Conservation (phyloP, 1,140 invertebrate species). For the Formica exsecta region DNA sequence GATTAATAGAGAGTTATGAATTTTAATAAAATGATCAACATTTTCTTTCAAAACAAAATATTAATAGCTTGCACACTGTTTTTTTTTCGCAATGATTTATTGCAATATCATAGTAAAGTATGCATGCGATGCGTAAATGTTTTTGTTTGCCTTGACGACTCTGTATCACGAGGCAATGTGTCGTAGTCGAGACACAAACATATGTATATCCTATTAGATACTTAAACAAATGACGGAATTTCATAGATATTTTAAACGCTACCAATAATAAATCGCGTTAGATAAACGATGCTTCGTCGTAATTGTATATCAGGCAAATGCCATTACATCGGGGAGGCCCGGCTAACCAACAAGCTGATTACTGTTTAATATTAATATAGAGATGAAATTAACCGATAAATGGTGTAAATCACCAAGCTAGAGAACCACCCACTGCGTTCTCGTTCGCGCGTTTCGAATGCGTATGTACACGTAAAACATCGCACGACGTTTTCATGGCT, state of each 20-base stretch:
- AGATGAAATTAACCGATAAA: conserved; percentile 69
- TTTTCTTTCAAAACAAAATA: neutral
- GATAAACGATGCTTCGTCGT: conserved; percentile 51
- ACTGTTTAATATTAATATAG: conserved; percentile 59
- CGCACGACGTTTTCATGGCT: conserved; percentile 20
- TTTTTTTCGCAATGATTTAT: neutral
- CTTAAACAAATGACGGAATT: conserved; percentile 39
- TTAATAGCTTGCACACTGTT: neutral
- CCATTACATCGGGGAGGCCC: neutral
- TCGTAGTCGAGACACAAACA: neutral
- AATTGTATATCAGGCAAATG: neutral
- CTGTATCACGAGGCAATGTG: conserved; percentile 9
- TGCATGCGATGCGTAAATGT: neutral
- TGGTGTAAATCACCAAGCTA: conserved; percentile 34
- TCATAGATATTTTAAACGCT: conserved; percentile 52
- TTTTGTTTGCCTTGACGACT: conserved; percentile 29
- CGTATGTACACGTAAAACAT: conserved; percentile 12
- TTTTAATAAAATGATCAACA: conserved; percentile 15
- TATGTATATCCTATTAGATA: neutral
- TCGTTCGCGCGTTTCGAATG: conserved; percentile 22
- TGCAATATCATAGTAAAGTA: neutral
- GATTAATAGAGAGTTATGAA: neutral
- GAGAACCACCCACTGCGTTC: neutral
- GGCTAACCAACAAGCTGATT: conserved; percentile 39
- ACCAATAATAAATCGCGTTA: conserved; percentile 44